Conservation (phyloP, 2,797 vertebrate species). For the Eremophila alpestris region DNA sequence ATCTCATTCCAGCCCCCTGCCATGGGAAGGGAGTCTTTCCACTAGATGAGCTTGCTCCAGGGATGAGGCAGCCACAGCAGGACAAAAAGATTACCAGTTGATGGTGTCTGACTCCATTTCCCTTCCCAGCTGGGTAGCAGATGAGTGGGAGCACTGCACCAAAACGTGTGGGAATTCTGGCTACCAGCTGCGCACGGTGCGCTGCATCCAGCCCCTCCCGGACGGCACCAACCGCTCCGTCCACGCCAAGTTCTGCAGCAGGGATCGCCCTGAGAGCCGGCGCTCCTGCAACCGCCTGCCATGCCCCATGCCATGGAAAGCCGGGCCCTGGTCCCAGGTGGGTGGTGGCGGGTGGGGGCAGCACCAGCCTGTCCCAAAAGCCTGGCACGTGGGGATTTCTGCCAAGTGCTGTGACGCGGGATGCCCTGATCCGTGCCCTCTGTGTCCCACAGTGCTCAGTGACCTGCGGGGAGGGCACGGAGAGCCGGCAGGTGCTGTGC, state of each 20-base stretch:
- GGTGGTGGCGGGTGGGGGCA: accelerated
- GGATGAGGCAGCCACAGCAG: neutral
- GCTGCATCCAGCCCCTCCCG: constrained; percentile 86
- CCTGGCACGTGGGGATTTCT: accelerated
- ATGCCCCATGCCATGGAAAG: constrained; percentile 90
- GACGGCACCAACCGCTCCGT: constrained; percentile 89
- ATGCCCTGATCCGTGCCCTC: neutral
- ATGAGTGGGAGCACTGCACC: constrained; percentile 95
- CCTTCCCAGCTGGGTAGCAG: constrained; percentile 85
- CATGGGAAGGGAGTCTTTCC: neutral
- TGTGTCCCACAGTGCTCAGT: constrained; percentile 83
- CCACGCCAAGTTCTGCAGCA: constrained; percentile 90
- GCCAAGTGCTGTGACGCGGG: accelerated
- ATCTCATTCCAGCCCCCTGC: neutral
- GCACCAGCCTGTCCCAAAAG: neutral
- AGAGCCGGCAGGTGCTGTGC: constrained; percentile 86
- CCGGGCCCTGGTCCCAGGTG: constrained; percentile 84
- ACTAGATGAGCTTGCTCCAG: neutral
- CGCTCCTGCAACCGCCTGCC: constrained; percentile 84
- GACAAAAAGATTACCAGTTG: neutral
- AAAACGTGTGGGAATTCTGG: constrained; percentile 90
- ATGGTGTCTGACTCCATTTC: neutral
- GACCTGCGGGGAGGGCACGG: constrained; percentile 90
- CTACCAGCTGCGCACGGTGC: constrained; percentile 91
- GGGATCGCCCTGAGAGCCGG: constrained; percentile 89